Evolutionary conservation across 2,113 vertebrate species (phyloP).

Genomic region (Garra rufa): DNA sequence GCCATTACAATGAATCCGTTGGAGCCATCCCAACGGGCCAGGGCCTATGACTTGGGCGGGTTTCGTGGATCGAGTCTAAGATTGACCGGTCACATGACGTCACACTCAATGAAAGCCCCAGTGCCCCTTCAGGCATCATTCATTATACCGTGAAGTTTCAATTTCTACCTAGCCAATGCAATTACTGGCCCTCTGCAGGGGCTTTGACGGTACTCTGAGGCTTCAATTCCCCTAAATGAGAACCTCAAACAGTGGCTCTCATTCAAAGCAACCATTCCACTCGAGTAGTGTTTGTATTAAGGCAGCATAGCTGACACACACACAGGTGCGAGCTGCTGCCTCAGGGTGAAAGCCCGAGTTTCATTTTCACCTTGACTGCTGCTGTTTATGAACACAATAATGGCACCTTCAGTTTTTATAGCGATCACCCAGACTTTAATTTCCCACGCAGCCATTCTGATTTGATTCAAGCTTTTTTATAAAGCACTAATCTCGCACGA

Average conservation of each 20-base stretch:
- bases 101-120: slow-evolving; percentile 62
- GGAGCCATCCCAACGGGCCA: slow-evolving; percentile 5
- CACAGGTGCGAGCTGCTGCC: not conserved
- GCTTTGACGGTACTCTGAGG: slow-evolving; percentile 49
- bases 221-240: slow-evolving; percentile 62
- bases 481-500: slow-evolving; percentile 39
- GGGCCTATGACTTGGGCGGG: slow-evolving; percentile 53
- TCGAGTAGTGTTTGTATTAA: slow-evolving; percentile 50
- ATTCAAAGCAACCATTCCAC: slow-evolving; percentile 61
- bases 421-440: slow-evolving; percentile 19
- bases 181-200: slow-evolving; percentile 64
- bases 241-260: slow-evolving; percentile 59
- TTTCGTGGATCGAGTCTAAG: slow-evolving; percentile 60
- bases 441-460: slow-evolving; percentile 9
- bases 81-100: slow-evolving; percentile 60
- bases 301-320: slow-evolving; percentile 39
- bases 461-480: slow-evolving; percentile 27
- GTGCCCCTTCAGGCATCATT: slow-evolving; percentile 63
- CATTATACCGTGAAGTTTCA: slow-evolving; percentile 73
- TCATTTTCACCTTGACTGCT: slow-evolving; percentile 50
- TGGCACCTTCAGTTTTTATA: slow-evolving; percentile 18
- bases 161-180: slow-evolving; percentile 64
- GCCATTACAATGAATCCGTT: slow-evolving; percentile 23
- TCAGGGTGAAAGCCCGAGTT: slow-evolving; percentile 10
- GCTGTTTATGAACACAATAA: slow-evolving; percentile 47